Evolutionary conservation across 2,113 vertebrate genomes (phyloP).

Genomic region (Hemiprocne comata): DNA sequence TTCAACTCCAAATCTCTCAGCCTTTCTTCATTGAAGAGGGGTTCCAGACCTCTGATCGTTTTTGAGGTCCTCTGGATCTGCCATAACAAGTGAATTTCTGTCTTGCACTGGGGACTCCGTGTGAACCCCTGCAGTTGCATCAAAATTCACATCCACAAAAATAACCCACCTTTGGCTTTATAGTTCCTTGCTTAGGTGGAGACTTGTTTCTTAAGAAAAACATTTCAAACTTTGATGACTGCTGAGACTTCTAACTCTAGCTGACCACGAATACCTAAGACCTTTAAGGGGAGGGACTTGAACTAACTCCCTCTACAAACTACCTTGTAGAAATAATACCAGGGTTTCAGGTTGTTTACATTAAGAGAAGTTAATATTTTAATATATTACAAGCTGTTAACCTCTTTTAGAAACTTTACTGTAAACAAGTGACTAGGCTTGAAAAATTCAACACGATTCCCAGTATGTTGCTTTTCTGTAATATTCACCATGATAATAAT

Average conservation of each 20-base stretch:
- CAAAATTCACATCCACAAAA: not conserved
- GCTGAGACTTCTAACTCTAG: not conserved
- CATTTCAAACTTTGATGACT: not conserved
- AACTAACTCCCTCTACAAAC: not conserved
- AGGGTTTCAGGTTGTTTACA: not conserved
- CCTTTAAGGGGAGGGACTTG: not conserved
- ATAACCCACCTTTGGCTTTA: not conserved
- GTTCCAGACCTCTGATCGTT: not conserved
- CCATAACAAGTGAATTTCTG: not conserved
- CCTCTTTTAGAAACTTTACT: slow-evolving; percentile 15
- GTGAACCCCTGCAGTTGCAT: not conserved
- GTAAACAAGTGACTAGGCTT: not conserved
- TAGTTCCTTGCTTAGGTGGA: not conserved
- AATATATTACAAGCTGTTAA: slow-evolving; percentile 29
- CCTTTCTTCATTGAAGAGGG: not conserved
- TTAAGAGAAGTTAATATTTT: slow-evolving; percentile 36
- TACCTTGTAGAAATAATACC: slow-evolving; percentile 38
- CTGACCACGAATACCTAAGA: slow-evolving; percentile 13
- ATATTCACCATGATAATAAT: not conserved
- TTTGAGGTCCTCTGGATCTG: not conserved
- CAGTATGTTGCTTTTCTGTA: not conserved
- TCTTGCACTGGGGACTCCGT: too few relatives aligned
- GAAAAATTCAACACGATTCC: not conserved
- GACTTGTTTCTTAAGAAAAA: not conserved
- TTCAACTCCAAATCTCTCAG: not conserved